phyloP scores from a whole-genome alignment of 1,140 invertebrate species.

The Oscheius sp. region DNA sequence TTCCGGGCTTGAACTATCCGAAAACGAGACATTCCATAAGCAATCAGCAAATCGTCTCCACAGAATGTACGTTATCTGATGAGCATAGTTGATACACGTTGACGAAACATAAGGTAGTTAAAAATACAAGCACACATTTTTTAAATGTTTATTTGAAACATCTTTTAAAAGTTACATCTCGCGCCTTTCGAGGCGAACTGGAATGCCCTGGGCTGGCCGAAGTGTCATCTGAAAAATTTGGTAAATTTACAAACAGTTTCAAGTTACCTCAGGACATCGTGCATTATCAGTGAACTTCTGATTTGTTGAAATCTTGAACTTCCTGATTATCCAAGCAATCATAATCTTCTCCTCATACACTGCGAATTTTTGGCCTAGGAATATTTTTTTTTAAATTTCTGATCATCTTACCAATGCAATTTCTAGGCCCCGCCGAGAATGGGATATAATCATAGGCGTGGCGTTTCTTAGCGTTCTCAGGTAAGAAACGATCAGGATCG shows the following conservation, averaged over 20 bases:
- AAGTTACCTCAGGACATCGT: neutral
- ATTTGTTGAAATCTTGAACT: conserved; percentile 68
- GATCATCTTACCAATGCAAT: conserved; percentile 71
- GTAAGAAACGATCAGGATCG: conserved; percentile 85
- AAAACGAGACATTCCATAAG: too few species aligned
- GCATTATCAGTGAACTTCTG: conserved; percentile 60
- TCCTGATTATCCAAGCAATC: conserved; percentile 78
- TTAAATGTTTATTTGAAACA: too few species aligned
- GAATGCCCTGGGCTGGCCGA: neutral
- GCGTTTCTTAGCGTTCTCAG: conserved; percentile 69
- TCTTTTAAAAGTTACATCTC: too few species aligned
- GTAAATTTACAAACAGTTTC: too few species aligned
- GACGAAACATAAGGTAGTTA: too few species aligned
- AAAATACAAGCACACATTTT: too few species aligned
- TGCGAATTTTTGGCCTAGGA: conserved; percentile 72
- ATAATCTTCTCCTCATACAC: conserved; percentile 80
- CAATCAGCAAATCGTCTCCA: too few species aligned
- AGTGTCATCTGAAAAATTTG: neutral
- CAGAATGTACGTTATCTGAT: too few species aligned
- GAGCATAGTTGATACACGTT: too few species aligned
- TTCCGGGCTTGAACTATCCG: too few species aligned
- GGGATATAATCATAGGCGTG: conserved; percentile 63
- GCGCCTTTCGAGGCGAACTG: neutral
- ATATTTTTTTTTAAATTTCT: conserved; percentile 78
- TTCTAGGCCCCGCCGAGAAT: conserved; percentile 63